phyloP scores from a whole-genome alignment of 2,888 invertebrate genomes.

The Sarcophaga caerulescens region DNA sequence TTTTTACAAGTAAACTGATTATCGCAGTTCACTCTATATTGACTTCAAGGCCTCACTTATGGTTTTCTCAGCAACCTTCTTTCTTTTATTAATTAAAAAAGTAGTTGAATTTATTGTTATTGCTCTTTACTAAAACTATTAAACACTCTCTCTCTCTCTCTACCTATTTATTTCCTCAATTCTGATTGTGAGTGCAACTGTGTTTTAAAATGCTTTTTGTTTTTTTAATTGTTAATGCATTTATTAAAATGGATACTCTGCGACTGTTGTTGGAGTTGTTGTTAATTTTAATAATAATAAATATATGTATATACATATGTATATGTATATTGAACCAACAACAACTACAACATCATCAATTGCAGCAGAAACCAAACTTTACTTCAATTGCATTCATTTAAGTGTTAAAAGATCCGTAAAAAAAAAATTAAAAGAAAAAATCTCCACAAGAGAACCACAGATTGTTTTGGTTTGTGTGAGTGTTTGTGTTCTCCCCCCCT shows the following conservation, averaged over 20 bases:
- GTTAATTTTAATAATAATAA: slow-evolving; percentile 20
- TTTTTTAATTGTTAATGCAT: background rate
- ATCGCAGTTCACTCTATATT: no score
- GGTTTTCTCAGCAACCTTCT: no score
- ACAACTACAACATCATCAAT: background rate
- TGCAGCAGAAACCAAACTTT: slow-evolving; percentile 45
- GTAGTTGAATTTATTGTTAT: no score
- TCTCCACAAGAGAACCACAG: slow-evolving; percentile 46
- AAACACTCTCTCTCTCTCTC: slow-evolving; percentile 22
- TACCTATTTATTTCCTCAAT: slow-evolving; percentile 58
- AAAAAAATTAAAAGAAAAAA: slow-evolving; percentile 31
- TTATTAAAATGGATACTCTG: slow-evolving; percentile 24
- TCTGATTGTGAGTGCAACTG: slow-evolving; percentile 13
- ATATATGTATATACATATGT: background rate
- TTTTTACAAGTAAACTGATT: no score
- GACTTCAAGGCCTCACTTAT: no score
- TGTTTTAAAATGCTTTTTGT: background rate
- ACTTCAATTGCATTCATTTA: slow-evolving; percentile 61
- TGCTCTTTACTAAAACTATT: no score
- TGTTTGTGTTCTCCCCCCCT: background rate
- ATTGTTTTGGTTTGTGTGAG: background rate
- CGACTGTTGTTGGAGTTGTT: slow-evolving; percentile 40
- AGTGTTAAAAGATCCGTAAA: slow-evolving; percentile 56
- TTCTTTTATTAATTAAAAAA: no score
- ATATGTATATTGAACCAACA: background rate